Evolutionary conservation across 64 coral and sea anemone species (phyloP), one percentile per base, ranked within the genome.

Genomic region (Stylophora pistillata): DNA sequence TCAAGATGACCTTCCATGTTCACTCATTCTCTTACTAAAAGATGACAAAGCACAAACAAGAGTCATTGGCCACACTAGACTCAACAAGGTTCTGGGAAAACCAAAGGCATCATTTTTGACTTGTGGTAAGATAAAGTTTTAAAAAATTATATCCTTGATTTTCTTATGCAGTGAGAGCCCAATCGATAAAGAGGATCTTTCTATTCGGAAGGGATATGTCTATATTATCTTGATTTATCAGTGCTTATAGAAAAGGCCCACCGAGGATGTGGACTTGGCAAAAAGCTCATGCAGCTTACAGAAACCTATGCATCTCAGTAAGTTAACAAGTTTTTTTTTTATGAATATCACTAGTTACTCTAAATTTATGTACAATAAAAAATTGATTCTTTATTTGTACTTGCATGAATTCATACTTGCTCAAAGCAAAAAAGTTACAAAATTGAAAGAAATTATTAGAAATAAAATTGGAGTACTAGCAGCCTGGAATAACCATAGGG

Each of bases 211-310:
- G n/a, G n/a, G n/a, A n/a, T 47, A 47, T 47, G 37, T 30, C 11
- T 13, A 32, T 31, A 58, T 74, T 41, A 18, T 16, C 58, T 74
- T 33, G 69, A 32, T 52, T 79, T 77, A 52, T 41, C n/a, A 98
- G 95, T 98, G 55, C 56, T 98, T 79, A 79, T 98, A 70, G 81
- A 89, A 28, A 94, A 87, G 73, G 26, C 33, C 37, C 72, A 47
- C n/a, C 89, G 95, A 94, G 95, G 95, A 13, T 34, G 18, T 89
- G 95, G 95, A 28, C 81, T 98, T 63, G 95, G 95, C 54, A 98
- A 71, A 80, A 94, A 86, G 80, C 88, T 98, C 31, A 98, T 98
- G 95, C 78, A 91, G 61, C 28, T 91, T 10, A 85, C 92, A 68
- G 95, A 98, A 89, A 56, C 58, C 30, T 79, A 90, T 91, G 89